phyloP scores from a whole-genome alignment of 2,888 invertebrate genomes.

The Himalopsyche japonica region DNA sequence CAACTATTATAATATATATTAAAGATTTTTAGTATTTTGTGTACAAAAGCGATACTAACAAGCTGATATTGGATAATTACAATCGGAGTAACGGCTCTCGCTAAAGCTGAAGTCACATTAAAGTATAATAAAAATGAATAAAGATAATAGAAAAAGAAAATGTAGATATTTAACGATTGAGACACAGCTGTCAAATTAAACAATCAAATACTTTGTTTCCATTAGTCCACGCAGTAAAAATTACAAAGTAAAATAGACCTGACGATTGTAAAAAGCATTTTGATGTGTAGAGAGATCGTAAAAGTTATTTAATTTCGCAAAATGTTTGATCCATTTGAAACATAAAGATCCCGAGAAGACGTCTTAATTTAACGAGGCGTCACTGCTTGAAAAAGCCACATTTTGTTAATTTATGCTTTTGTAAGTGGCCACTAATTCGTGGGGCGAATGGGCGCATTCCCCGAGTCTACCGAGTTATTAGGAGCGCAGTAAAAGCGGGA shows the following conservation, averaged over 20 bases:
- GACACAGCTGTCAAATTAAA: neutral
- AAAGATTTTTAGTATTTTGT: too few relatives aligned
- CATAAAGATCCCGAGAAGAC: neutral
- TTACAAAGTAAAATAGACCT: neutral
- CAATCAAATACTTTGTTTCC: neutral
- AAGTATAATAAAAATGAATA: too few relatives aligned
- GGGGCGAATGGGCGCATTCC: conserved; percentile 18
- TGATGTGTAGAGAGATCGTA: neutral
- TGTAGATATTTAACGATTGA: neutral
- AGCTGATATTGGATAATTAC: too few relatives aligned
- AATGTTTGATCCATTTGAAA: neutral
- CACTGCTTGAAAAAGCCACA: conserved; percentile 4
- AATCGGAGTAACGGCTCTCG: too few relatives aligned
- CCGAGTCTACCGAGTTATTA: neutral
- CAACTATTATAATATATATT: too few relatives aligned
- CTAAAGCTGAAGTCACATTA: too few relatives aligned
- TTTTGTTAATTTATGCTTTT: conserved; percentile 32
- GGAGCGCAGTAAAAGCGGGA: neutral
- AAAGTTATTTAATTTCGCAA: neutral
- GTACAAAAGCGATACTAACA: too few relatives aligned
- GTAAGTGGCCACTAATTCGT: conserved; percentile 35
- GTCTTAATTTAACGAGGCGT: conserved; percentile 28
- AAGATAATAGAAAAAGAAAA: neutral
- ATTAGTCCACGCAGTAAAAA: neutral
- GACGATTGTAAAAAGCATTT: neutral